Evolutionary conservation across 2,113 vertebrate genomes (phyloP), one percentile per base, ranked within the genome.

Genomic region (Brachypteracias leptosomus): DNA sequence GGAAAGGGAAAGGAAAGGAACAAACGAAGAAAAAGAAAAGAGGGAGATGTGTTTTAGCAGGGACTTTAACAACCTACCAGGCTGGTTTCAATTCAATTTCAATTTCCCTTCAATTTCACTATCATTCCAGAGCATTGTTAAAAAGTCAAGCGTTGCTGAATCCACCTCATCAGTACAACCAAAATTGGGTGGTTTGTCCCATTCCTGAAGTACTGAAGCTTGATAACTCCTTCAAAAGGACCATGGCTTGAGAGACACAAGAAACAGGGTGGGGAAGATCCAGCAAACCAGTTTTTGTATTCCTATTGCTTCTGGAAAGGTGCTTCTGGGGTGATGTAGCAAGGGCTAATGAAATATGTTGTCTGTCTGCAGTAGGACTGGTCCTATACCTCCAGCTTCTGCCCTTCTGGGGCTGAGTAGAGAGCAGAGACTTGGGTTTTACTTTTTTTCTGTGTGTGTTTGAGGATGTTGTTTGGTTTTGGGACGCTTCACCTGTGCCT

Each of bases 1-100:
- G 2, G 2, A 5, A 6, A 22, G 8, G 2, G n/a, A 54, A 24
- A 5, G 1, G 49, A 20, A n/a, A 14, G 19, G n/a, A 33, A 14
- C 13, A 21, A 42, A 42, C 42, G 7, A 15, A 12, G 2, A 22
- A 24, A 20, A 47, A 18, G 4, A 18, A 33, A 35, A 28, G 31
- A 24, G 6, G 15, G 2, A 67, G 2, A 11, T 40, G 8, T 4
- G 15, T 85, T 66, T 74, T 47, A 70, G 35, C 13, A 44, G 35
- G 22, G 28, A 44, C 19, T 88, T 10, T 31, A 54, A 38, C 8
- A 71, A 71, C 14, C 28, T 31, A 17, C 6, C 7, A 36, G n/a
- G 10, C 13, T 47, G 62, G 10, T 70, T 91, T 74, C 13, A n/a
- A n/a, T n/a, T n/a, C n/a, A n/a, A n/a, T n/a, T n/a, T n/a, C n/a